phyloP scores from a whole-genome alignment of 2,888 invertebrate genomes.

The Rhaphigaster nebulosa region DNA sequence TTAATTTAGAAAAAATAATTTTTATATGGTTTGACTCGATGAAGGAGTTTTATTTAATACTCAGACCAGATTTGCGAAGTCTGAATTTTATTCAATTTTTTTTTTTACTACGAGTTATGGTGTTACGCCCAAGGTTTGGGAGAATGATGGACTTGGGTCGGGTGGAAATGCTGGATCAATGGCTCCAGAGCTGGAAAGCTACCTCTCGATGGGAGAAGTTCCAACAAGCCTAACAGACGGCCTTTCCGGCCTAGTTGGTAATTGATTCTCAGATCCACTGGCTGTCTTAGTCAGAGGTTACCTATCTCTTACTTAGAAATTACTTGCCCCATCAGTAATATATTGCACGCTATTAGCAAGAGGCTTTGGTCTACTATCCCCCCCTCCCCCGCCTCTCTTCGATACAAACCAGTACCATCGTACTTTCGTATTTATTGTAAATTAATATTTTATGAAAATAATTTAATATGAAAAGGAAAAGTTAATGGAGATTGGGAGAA shows the following conservation, averaged over 20 bases:
- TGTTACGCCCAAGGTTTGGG: background rate
- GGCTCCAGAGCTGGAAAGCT: background rate
- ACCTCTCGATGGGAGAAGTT: background rate
- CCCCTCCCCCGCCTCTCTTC: background rate
- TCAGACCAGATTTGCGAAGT: too few species aligned
- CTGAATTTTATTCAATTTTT: too few species aligned
- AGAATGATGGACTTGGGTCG: background rate
- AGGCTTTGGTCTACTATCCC: background rate
- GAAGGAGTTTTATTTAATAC: too few species aligned
- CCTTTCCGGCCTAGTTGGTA: slow-evolving; percentile 39
- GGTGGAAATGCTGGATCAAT: background rate
- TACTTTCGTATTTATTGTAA: background rate
- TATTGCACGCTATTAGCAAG: background rate
- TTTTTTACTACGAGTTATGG: background rate
- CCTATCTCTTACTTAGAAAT: slow-evolving; percentile 32
- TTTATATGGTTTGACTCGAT: too few species aligned
- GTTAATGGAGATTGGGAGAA: too few species aligned
- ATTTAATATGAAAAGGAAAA: background rate
- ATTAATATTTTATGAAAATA: background rate
- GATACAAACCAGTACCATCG: background rate
- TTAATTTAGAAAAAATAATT: too few species aligned
- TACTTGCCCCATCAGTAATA: background rate
- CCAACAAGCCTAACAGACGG: background rate
- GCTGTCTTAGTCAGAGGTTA: slow-evolving; percentile 28
- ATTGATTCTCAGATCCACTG: slow-evolving; percentile 41